Conservation (phyloP, 2,888 invertebrate genomes). For the Ectropis crepuscularia region DNA sequence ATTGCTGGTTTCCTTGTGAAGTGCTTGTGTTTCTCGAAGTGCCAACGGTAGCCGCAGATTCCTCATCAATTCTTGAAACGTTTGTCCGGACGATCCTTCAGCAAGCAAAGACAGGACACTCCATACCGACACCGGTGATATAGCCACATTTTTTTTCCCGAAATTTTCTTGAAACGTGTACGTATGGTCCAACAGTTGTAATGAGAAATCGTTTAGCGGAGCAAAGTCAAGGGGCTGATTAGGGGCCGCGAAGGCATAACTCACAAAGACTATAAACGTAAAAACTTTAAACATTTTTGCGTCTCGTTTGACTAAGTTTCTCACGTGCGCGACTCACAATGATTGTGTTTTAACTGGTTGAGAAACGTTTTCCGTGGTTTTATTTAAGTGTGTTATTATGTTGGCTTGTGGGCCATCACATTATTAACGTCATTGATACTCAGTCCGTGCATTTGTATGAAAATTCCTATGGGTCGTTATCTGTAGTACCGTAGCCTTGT, state of each 20-base stretch:
- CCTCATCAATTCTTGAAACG: slow-evolving; percentile 68
- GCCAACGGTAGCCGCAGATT: slow-evolving; percentile 67
- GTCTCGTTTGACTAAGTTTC: slow-evolving; percentile 50
- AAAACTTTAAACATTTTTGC: slow-evolving; percentile 63
- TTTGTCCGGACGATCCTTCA: slow-evolving; percentile 74
- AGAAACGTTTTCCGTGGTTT: slow-evolving; percentile 54
- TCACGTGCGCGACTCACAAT: slow-evolving; percentile 67
- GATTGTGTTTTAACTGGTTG: slow-evolving; percentile 67
- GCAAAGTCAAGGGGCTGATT: slow-evolving; percentile 54
- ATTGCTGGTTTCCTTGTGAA: slow-evolving; percentile 62
- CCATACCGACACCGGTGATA: slow-evolving; percentile 77
- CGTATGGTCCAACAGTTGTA: slow-evolving; percentile 69
- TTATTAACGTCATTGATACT: slow-evolving; percentile 10
- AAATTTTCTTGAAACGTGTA: slow-evolving; percentile 71
- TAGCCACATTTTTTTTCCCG: slow-evolving; percentile 65
- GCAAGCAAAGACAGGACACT: slow-evolving; percentile 72
- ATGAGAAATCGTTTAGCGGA: slow-evolving; percentile 68
- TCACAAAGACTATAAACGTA: slow-evolving; percentile 53
- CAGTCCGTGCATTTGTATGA: slow-evolving; percentile 28
- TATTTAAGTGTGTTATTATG: slow-evolving; percentile 42
- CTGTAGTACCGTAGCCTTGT: slow-evolving; percentile 22
- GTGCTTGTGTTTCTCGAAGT: slow-evolving; percentile 62
- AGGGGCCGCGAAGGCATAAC: slow-evolving; percentile 55
- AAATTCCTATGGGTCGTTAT: slow-evolving; percentile 30
- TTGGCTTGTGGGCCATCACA: slow-evolving; percentile 25